Evolutionary conservation across 2,797 vertebrate genomes (phyloP).

Genomic region (Columba guinea): DNA sequence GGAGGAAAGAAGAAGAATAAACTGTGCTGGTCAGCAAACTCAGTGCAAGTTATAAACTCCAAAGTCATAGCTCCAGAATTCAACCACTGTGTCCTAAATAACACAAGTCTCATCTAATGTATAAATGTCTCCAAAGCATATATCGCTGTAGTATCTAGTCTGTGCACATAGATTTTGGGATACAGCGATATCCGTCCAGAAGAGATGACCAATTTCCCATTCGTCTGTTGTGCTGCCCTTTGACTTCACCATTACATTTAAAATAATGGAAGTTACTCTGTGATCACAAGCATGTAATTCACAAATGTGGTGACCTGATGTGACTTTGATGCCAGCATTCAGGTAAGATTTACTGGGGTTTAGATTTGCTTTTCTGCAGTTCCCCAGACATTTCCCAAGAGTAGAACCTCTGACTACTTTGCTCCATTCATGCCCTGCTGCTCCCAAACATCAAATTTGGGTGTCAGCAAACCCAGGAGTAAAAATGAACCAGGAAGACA

Average conservation of each 20-base stretch:
- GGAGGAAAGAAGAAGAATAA: not conserved
- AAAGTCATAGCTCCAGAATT: not conserved
- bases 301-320: not conserved
- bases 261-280: slow-evolving; percentile 2
- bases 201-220: not conserved
- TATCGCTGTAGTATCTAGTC: not conserved
- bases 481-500: not conserved
- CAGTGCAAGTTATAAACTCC: not conserved
- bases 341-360: not conserved
- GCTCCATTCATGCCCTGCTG: not conserved
- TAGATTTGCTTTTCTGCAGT: not conserved
- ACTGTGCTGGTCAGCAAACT: not conserved
- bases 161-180: not conserved
- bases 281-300: not conserved
- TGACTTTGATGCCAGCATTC: not conserved
- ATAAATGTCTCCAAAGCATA: not conserved
- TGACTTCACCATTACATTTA: not conserved
- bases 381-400: not conserved
- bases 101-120: not conserved
- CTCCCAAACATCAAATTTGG: not conserved
- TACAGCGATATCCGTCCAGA: not conserved
- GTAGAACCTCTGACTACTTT: not conserved
- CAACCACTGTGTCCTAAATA: not conserved
- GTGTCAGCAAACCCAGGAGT: not conserved
- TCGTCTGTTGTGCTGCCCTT: not conserved